Evolutionary conservation across 2,113 vertebrate genomes (phyloP), one percentile per base, ranked within the genome.

Genomic region (Oncorhynchus gorbuscha): DNA sequence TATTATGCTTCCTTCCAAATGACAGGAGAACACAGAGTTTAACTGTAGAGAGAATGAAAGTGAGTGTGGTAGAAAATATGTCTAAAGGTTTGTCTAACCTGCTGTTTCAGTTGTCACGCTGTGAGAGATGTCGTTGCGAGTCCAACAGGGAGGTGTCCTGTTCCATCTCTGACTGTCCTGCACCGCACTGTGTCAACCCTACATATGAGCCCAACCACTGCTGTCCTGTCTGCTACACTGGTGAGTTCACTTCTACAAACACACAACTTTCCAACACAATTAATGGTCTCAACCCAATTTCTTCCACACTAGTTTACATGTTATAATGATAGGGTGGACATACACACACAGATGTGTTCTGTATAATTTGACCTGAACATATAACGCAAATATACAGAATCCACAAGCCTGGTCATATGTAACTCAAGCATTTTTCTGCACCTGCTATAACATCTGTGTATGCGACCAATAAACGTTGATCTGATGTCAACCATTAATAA

Each of bases 101-200:
- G 35, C 62, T 59, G 65, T 75, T 26, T 24, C 84, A 94, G 93
- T 8, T 93, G 76, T 94, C 93, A 0, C 79, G 87, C 45, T 95
- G 94, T 76, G 93, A 95, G 85, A 78, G 86, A 3, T 95, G 94
- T 32, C 93, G 93, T 62, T 95, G 94, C 58, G 92, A 89, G 78
- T 82, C 91, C 26, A 93, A 93, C 83, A 83, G 93, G 65, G 88
- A 93, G 75, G 93, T 95, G 59, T 93, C 92, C 86, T 95, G 94
- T 83, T 91, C 87, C 75, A 87, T 94, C n/a, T 90, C 93, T 0
- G 89, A 92, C 62, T 95, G 94, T 67, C 92, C 94, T 1, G 88
- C 91, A 22, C 89, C 92, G 1, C 92, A 94, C 83, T 95, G 94
- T 35, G 93, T 94, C 59, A 87, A 95, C 82, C 94, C 94, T 72